phyloP scores from a whole-genome alignment of 2,888 invertebrate species.

The Eilema sororculum region DNA sequence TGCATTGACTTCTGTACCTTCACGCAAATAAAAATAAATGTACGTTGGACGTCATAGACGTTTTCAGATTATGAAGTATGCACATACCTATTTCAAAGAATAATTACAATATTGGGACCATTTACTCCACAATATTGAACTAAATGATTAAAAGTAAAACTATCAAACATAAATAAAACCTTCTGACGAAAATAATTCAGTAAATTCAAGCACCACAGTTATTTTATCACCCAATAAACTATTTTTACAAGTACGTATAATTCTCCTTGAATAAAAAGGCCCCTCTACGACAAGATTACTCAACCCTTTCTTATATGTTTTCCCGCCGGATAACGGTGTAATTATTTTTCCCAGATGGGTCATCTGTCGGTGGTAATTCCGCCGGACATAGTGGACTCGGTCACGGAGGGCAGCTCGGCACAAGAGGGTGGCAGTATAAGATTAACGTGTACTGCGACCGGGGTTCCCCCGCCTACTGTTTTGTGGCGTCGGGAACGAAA shows the following conservation, averaged over 20 bases:
- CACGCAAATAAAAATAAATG: neutral
- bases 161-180: too few species aligned
- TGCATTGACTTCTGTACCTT: too few species aligned
- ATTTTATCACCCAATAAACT: neutral
- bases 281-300: constrained; percentile 6
- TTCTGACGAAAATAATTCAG: too few species aligned
- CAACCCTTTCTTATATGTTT: constrained; percentile 17
- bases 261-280: neutral
- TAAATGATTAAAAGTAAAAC: too few species aligned
- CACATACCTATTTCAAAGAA: too few species aligned
- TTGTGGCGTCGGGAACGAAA: constrained; percentile 94
- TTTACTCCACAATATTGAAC: too few species aligned
- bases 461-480: constrained; percentile 93
- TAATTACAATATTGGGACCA: too few species aligned
- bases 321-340: constrained; percentile 10
- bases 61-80: too few species aligned
- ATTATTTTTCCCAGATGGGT: constrained; percentile 89
- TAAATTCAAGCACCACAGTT: neutral
- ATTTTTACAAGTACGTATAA: neutral
- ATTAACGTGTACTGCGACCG: constrained; percentile 92
- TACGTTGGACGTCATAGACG: neutral
- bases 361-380: constrained; percentile 95
- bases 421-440: constrained; percentile 93
- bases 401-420: constrained; percentile 91
- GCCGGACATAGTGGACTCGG: constrained; percentile 94